phyloP scores from a whole-genome alignment of 2,888 invertebrate species.

The Eupithecia insigniata region DNA sequence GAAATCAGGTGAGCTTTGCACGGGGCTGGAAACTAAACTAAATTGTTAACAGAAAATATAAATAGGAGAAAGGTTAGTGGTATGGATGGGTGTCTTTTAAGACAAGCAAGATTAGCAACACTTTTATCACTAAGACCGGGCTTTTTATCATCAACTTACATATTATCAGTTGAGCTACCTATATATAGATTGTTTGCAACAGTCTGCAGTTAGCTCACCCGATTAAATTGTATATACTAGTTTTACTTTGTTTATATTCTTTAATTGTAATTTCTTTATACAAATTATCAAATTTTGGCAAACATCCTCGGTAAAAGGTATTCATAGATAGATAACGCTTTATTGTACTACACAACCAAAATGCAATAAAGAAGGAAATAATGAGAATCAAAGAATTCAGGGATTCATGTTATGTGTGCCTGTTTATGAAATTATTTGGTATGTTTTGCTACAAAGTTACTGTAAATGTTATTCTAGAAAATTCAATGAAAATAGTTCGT shows the following conservation, averaged over 20 bases:
- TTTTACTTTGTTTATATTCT: not conserved
- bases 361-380: too few relatives aligned
- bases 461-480: not conserved
- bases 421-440: not conserved
- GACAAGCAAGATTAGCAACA: not conserved
- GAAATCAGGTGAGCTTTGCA: conserved; percentile 38
- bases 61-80: not conserved
- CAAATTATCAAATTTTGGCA: not conserved
- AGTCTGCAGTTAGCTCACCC: not conserved
- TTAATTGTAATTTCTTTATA: not conserved
- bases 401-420: not conserved
- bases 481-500: not conserved
- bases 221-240: not conserved
- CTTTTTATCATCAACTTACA: not conserved
- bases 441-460: not conserved
- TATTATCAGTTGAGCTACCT: not conserved
- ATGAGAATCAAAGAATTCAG: too few relatives aligned
- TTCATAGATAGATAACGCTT: too few relatives aligned
- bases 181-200: not conserved
- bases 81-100: not conserved
- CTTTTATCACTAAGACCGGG: not conserved
- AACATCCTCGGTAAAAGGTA: not conserved
- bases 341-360: too few relatives aligned
- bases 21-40: not conserved
- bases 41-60: not conserved